Conservation (phyloP, 2,113 vertebrate genomes). For the Cepphus grylle region DNA sequence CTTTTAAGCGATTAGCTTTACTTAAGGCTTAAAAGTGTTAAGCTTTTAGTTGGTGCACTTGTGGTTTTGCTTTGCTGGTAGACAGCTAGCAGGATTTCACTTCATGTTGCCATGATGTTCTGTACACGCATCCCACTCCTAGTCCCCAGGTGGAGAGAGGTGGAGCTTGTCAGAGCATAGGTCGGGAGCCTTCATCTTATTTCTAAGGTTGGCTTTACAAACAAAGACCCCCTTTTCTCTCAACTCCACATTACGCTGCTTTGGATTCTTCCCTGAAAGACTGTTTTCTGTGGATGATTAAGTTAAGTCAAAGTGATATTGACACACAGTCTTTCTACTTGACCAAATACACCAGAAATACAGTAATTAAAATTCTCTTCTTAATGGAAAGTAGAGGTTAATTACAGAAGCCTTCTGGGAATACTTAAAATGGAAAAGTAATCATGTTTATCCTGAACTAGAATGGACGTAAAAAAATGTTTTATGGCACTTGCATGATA, state of each 20-base stretch:
- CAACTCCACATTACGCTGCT: accelerated
- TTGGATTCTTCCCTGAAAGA: not conserved
- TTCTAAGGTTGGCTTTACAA: not conserved
- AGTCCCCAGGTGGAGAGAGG: not conserved
- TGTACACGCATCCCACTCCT: accelerated
- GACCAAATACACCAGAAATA: constrained; percentile 26
- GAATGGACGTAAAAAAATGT: not conserved
- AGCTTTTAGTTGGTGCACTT: not conserved
- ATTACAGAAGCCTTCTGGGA: constrained; percentile 19
- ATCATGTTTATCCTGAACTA: not conserved
- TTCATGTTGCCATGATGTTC: no score
- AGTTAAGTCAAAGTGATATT: not conserved
- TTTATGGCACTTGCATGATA: not conserved
- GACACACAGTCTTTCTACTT: not conserved
- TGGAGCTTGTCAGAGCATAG: not conserved
- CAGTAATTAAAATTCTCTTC: constrained; percentile 32
- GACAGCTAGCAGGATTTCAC: not conserved
- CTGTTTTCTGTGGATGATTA: not conserved
- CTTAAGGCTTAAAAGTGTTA: not conserved
- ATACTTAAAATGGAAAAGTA: constrained; percentile 20
- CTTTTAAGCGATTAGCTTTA: no score
- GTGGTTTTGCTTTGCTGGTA: not conserved
- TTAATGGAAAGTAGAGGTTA: constrained; percentile 32
- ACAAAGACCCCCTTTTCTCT: not conserved
- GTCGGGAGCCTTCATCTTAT: not conserved